Conservation (phyloP, 2,888 invertebrate genomes). For the Oegoconia quadripuncta region DNA sequence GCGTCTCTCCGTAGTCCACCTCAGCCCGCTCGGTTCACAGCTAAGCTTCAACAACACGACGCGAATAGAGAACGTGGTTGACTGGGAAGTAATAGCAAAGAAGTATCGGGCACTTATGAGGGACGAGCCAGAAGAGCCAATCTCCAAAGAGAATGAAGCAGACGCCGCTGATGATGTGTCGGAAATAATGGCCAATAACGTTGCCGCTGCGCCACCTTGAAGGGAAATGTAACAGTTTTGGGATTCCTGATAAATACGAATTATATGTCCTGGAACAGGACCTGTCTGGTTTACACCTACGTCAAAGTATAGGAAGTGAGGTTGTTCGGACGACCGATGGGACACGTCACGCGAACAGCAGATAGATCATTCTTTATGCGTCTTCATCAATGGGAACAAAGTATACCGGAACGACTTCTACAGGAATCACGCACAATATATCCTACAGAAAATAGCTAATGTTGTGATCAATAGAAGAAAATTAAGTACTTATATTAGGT, state of each 20-base stretch:
- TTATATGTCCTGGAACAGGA: too few relatives aligned
- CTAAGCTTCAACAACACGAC: slow-evolving; percentile 88
- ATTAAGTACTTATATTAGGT: too few relatives aligned
- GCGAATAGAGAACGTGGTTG: slow-evolving; percentile 92
- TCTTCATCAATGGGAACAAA: too few relatives aligned
- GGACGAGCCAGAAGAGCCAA: slow-evolving; percentile 62
- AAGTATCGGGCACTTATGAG: slow-evolving; percentile 88
- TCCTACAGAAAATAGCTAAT: too few relatives aligned
- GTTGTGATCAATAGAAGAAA: too few relatives aligned
- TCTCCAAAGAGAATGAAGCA: slow-evolving; percentile 48
- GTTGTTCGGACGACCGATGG: too few relatives aligned
- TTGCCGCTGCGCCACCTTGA: slow-evolving; percentile 63
- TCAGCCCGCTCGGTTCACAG: slow-evolving; percentile 91
- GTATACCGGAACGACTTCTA: too few relatives aligned
- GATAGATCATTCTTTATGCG: too few relatives aligned
- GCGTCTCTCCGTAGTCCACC: slow-evolving; percentile 87
- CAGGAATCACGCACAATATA: too few relatives aligned
- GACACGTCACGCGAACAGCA: too few relatives aligned
- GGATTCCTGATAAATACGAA: background rate
- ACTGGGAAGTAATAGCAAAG: slow-evolving; percentile 94
- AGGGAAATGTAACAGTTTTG: slow-evolving; percentile 1
- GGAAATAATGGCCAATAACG: slow-evolving; percentile 63
- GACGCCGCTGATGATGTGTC: slow-evolving; percentile 65
- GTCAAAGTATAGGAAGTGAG: too few relatives aligned
- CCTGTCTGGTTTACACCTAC: too few relatives aligned